Evolutionary conservation across 1,140 invertebrate species (phyloP).

Genomic region (Dufourea novaeangliae): DNA sequence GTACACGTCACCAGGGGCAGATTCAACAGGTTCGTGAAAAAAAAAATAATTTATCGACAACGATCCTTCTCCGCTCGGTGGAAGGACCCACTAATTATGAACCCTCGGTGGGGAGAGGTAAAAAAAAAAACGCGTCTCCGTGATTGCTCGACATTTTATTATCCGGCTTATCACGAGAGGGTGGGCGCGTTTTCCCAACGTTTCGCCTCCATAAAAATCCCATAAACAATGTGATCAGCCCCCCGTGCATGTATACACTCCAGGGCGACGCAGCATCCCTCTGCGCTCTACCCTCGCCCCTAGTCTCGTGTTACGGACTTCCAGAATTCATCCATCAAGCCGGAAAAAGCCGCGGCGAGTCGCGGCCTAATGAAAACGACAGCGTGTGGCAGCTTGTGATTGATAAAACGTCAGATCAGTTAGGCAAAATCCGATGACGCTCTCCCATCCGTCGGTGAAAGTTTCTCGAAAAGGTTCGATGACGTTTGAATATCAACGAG

Average conservation of each 20-base stretch:
- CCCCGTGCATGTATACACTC: conserved; percentile 1
- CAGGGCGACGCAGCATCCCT: conserved; percentile 31
- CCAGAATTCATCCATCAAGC: conserved; percentile 74
- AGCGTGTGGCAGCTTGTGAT: conserved; percentile 67
- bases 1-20: not conserved
- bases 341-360: conserved; percentile 53
- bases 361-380: conserved; percentile 60
- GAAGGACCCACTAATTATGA: conserved; percentile 24
- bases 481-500: not conserved
- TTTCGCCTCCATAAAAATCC: conserved; percentile 74
- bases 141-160: conserved; percentile 60
- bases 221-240: conserved; percentile 73
- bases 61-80: not conserved
- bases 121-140: conserved; percentile 39
- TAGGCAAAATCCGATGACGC: conserved; percentile 44
- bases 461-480: not conserved
- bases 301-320: conserved; percentile 69
- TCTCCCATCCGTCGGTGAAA: conserved; percentile 11
- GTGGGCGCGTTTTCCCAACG: conserved; percentile 54
- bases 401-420: conserved; percentile 76
- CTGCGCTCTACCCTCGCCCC: conserved; percentile 8
- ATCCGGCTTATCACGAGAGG: conserved; percentile 62
- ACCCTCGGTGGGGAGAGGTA: not conserved
- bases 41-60: conserved; percentile 21
- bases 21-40: conserved; percentile 34